Evolutionary conservation across 2,113 vertebrate species (phyloP), one percentile per base, ranked within the genome.

Genomic region (Nyctereutes procyonoides): DNA sequence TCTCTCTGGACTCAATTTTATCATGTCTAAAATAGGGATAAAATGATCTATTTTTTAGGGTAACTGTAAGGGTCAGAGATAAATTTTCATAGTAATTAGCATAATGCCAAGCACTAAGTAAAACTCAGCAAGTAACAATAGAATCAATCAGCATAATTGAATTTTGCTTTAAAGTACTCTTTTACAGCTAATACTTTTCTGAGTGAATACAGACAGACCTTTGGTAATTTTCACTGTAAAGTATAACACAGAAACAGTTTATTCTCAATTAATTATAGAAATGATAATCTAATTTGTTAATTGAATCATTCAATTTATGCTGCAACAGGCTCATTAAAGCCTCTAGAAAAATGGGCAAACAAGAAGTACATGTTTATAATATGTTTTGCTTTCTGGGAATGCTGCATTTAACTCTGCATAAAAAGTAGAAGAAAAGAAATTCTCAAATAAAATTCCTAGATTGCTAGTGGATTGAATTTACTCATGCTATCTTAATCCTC

Each of bases 61-160:
- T 73, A 73, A 58, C 67, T 58, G 9, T 74, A 65, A 43, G 62
- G 80, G 83, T 77, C 43, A 65, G 1, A 90, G 26, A 74, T 85
- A 51, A 85, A 90, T 30, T 65, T 77, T 89, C 67, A 73, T 8
- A 38, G 74, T 74, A 65, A 48, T n/a, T 85, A 89, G 48, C 63
- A 79, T 35, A 92, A 96, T 48, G n/a, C 56, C 56, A 43, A 87
- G 14, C 43, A 74, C 58, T 73, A 17, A 71, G 22, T 71, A 89
- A 96, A 71, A 53, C 13, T 96, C 71, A 90, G 69, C 62, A 71
- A 63, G 84, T 80, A 93, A 65, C n/a, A 96, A 95, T 65, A 79
- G 88, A 90, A 71, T 71, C 43, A 86, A 82, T 24, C 17, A 38
- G 32, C 35, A 87, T 8, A 63, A 16, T 58, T 67, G 20, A 3